These are phyloP conservation scores for Phoeniculus purpureus DNA, from an alignment of 2,797 vertebrate genomes.

Conservation along the genomic window DNA sequence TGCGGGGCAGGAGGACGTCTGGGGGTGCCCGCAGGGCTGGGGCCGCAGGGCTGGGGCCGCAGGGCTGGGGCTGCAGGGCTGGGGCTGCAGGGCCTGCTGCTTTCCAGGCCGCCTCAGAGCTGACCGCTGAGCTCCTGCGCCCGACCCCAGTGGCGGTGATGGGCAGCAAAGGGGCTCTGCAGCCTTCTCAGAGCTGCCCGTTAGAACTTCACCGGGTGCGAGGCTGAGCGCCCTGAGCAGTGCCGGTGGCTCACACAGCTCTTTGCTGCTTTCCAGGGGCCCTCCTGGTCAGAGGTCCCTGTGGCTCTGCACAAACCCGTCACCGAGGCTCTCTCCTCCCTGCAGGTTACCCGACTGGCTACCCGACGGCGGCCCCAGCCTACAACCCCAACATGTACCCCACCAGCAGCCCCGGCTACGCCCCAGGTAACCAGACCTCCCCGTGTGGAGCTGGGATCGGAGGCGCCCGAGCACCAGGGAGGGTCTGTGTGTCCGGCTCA, in stretches of 20 bases:
- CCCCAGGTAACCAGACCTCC: constrained; percentile 86
- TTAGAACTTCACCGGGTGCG: not conserved
- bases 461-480: not conserved
- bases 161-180: not conserved
- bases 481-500: not conserved
- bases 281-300: not conserved
- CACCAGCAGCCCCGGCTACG: constrained; percentile 94
- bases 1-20: too few relatives aligned
- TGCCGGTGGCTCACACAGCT: not conserved
- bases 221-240: not conserved
- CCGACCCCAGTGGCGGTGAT: not conserved
- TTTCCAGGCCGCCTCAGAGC: not conserved
- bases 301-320: not conserved
- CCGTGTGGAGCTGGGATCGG: rapidly evolving
- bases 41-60: too few relatives aligned
- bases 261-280: not conserved
- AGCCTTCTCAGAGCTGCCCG: not conserved
- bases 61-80: too few relatives aligned
- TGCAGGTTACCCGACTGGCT: constrained; percentile 94
- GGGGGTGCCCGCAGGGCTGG: too few relatives aligned
- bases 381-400: constrained; percentile 97
- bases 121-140: not conserved
- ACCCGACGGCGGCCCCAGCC: constrained; percentile 91
- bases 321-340: constrained; percentile 1
- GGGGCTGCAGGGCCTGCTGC: rapidly evolving